These are phyloP conservation scores for Calliopum simillimum DNA, from an alignment of 2,888 invertebrate genomes.

Conservation along the genomic window DNA sequence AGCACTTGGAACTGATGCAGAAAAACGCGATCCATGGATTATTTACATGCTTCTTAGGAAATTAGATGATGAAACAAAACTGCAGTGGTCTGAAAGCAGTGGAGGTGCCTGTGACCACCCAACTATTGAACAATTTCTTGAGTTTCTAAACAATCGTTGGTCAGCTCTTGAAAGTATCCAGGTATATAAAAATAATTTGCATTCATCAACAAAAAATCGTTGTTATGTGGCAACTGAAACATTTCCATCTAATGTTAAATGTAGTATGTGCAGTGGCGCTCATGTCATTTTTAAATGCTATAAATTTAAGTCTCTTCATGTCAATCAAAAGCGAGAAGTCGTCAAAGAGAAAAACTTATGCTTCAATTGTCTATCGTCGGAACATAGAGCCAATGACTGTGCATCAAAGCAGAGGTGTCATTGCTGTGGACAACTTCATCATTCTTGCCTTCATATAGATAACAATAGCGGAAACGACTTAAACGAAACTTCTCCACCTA, in stretches of 20 bases:
- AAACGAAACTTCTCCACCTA: neutral
- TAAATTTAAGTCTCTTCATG: neutral
- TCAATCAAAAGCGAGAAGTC: slow-evolving; percentile 2
- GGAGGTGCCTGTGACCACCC: neutral
- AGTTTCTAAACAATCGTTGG: neutral
- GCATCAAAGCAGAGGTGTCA: neutral
- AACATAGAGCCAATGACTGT: slow-evolving; percentile 1
- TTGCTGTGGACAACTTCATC: neutral
- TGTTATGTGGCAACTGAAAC: neutral
- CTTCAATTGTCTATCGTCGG: neutral
- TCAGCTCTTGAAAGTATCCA: slow-evolving; percentile 7
- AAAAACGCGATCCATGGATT: slow-evolving; percentile 9
- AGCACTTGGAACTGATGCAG: slow-evolving; percentile 12
- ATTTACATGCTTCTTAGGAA: slow-evolving; percentile 8
- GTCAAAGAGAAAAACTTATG: neutral
- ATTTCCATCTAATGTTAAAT: neutral
- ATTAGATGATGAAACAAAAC: slow-evolving; percentile 9
- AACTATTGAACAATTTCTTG: neutral
- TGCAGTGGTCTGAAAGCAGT: neutral
- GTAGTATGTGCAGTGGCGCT: neutral
- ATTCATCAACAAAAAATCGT: neutral
- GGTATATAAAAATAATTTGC: neutral
- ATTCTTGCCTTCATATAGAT: slow-evolving; percentile 10
- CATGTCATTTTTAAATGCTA: neutral
- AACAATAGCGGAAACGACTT: neutral